phyloP scores from a whole-genome alignment of 2,797 vertebrate species.

The Protosalanx chinensis region DNA sequence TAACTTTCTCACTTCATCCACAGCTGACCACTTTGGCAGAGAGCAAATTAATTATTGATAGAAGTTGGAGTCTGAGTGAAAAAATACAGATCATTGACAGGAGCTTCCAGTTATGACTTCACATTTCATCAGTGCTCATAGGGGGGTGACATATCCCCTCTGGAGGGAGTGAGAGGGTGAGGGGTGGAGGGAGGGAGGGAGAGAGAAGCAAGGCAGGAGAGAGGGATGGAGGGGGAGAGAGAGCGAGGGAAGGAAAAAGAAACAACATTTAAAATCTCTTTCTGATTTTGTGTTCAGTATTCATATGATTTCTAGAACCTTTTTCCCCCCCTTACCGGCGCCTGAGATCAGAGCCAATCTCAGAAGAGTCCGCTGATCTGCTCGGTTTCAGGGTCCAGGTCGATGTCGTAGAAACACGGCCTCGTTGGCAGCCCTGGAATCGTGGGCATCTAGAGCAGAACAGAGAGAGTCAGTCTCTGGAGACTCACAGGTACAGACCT shows the following conservation, averaged over 20 bases:
- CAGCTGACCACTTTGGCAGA: conserved; percentile 8
- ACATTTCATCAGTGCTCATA: conserved; percentile 33
- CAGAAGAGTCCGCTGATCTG: conserved; percentile 92
- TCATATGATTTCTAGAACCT: neutral
- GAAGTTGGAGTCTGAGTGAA: conserved; percentile 19
- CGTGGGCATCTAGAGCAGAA: conserved; percentile 86
- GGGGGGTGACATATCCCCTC: conserved; percentile 5
- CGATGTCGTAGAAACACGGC: conserved; percentile 97
- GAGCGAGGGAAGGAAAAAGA: neutral
- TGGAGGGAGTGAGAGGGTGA: neutral
- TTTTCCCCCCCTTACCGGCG: conserved; percentile 33
- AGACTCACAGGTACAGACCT: too few species aligned
- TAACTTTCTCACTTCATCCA: conserved; percentile 20
- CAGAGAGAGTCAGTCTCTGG: neutral
- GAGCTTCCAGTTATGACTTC: conserved; percentile 34
- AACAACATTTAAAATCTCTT: neutral
- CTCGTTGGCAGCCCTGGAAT: conserved; percentile 97
- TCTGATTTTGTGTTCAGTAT: neutral
- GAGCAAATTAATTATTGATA: conserved; percentile 40
- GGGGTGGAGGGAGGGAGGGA: neutral
- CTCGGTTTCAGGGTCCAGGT: conserved; percentile 88
- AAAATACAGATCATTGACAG: conserved; percentile 32
- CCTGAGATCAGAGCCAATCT: conserved; percentile 20
- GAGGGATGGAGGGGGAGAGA: neutral
- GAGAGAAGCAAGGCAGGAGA: neutral